phyloP scores from a whole-genome alignment of 2,797 vertebrate genomes.

The Spondyliosoma cantharus region DNA sequence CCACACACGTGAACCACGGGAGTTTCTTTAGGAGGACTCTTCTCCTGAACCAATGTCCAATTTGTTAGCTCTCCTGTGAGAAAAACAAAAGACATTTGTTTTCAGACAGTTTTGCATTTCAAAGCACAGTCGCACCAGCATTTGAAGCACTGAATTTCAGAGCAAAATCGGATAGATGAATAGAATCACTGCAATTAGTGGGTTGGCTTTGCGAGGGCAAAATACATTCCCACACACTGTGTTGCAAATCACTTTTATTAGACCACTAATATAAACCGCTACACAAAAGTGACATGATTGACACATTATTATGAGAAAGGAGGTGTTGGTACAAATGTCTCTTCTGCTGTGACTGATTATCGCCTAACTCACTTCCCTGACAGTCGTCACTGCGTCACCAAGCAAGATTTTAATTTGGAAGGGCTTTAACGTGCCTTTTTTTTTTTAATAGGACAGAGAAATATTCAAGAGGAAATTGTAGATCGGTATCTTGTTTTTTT shows the following conservation, averaged over 20 bases:
- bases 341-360: no score
- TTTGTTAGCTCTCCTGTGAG: slow-evolving; percentile 47
- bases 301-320: neutral
- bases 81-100: slow-evolving; percentile 1
- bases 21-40: slow-evolving; percentile 16
- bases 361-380: no score
- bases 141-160: neutral
- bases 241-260: neutral
- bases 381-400: no score
- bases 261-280: neutral
- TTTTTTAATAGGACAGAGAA: no score
- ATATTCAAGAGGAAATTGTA: no score
- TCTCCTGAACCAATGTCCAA: slow-evolving; percentile 54
- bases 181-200: neutral
- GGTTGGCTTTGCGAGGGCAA: neutral
- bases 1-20: slow-evolving; percentile 55
- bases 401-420: no score
- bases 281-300: no score
- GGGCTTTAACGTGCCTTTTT: no score
- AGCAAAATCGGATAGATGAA: neutral
- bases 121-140: neutral
- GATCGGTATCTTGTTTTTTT: no score
- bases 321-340: neutral
- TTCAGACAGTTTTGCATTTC: neutral
- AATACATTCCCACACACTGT: neutral